Evolutionary conservation across 1,140 invertebrate genomes (phyloP), one percentile per base, ranked within the genome.

Genomic region (Ostrea denselamellosa): DNA sequence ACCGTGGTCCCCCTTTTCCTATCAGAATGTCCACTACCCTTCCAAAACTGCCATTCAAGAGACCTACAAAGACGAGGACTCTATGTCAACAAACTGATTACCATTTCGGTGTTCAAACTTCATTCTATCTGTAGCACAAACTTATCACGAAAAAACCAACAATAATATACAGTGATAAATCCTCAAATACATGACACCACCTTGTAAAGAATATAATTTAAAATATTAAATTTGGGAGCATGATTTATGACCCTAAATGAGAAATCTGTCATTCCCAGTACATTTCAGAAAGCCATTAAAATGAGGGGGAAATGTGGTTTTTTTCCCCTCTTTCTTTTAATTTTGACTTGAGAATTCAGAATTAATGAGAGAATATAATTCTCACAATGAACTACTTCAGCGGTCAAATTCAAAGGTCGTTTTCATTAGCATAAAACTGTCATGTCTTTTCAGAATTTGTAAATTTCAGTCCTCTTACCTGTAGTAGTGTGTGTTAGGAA

Each of bases 401-500:
- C 28, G 9, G 68, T 34, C 68, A 77, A 28, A 77, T 77, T 10
- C 68, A 77, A 34, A 77, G 28, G 68, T 28, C 25, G 28, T 28
- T 14, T 77, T 77, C 68, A 77, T 77, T 77, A 77, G 68, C 68
- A 77, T 77, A 77, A 77, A 34, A 77, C 25, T 77, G 68, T 77
- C 68, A 34, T 17, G 2, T 34, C 10, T 77, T 34, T 77, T 77
- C 28, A 5, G 28, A 77, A 14, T 77, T 25, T 44, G 68, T 34
- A 77, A 77, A 77, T 77, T 25, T 2, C 68, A 34, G n/a, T 8
- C 28, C 8, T 34, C 86, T 71, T 83, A 87, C 82, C 86, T 87
- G 25, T 81, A 65, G 82, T 82, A 88, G 44, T 81, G 68, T 34
- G 65, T 53, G 52, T 53, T 54, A 9, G 71, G 17, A 25, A 62